These are phyloP conservation scores for Zeus faber DNA, from an alignment of 2,113 vertebrate species.

Conservation along the genomic window DNA sequence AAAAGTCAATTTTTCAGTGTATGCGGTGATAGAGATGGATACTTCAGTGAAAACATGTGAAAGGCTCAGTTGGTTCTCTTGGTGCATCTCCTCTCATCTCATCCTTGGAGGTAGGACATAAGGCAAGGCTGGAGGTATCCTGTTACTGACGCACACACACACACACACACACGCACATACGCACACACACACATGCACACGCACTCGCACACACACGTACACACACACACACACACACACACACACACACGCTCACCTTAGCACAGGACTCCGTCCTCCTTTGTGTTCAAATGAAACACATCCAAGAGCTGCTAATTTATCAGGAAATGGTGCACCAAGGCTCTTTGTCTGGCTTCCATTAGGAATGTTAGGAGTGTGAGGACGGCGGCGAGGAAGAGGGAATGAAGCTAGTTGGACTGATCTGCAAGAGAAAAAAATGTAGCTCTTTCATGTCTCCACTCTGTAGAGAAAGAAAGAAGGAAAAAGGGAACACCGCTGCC, in stretches of 20 bases:
- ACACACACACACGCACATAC: background rate
- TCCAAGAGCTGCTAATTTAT: constrained; percentile 47
- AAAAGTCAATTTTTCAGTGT: too few species aligned
- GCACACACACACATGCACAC: background rate
- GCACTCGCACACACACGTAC: constrained; percentile 5
- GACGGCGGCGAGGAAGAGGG: constrained; percentile 38
- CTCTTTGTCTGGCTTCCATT: constrained; percentile 52
- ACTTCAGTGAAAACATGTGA: too few species aligned
- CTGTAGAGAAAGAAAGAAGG: too few species aligned
- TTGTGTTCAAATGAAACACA: constrained; percentile 50
- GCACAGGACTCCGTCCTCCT: constrained; percentile 16
- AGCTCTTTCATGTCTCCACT: constrained; percentile 51
- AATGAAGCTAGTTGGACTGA: constrained; percentile 24
- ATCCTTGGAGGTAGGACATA: too few species aligned
- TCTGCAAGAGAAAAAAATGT: constrained; percentile 30
- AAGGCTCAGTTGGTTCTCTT: too few species aligned
- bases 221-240: constrained; percentile 9
- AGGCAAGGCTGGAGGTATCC: too few species aligned
- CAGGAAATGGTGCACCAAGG: constrained; percentile 29
- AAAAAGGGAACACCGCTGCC: constrained; percentile 43
- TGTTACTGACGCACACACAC: background rate
- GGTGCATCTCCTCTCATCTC: too few species aligned
- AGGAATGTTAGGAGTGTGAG: constrained; percentile 40
- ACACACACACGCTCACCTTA: background rate
- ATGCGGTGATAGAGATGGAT: too few species aligned